Conservation (phyloP, 1,140 invertebrate genomes). For the Scylla paramamosain region DNA sequence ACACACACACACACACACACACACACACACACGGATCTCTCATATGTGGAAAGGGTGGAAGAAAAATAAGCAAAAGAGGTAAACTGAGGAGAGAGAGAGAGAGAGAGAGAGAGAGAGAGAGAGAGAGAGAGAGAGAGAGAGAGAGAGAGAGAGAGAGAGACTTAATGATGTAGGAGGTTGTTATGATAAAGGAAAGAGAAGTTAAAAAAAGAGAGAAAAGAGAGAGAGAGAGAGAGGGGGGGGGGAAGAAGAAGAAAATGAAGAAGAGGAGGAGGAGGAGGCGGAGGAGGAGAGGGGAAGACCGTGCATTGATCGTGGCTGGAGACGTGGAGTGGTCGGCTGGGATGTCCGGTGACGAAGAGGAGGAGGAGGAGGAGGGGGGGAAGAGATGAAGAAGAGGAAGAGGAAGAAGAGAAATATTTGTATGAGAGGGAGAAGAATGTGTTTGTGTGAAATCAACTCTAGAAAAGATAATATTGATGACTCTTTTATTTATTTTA, state of each 20-base stretch:
- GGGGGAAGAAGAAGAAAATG: neutral
- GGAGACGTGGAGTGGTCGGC: neutral
- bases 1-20: too few species aligned
- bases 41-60: neutral
- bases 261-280: neutral
- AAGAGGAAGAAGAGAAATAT: neutral
- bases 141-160: slow-evolving; percentile 37
- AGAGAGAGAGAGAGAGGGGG: neutral
- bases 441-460: neutral
- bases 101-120: neutral
- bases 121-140: neutral
- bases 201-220: neutral
- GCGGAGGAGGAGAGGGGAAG: neutral
- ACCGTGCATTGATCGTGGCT: slow-evolving; percentile 6
- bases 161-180: neutral
- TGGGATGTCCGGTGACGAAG: neutral
- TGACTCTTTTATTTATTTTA: too few species aligned
- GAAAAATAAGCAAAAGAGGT: neutral
- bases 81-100: neutral
- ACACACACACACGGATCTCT: neutral
- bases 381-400: neutral
- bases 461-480: neutral
- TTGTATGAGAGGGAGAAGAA: neutral
- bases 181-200: neutral
- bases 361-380: too few species aligned